phyloP scores from a whole-genome alignment of 2,113 vertebrate genomes.

The Hiodon tergisus region DNA sequence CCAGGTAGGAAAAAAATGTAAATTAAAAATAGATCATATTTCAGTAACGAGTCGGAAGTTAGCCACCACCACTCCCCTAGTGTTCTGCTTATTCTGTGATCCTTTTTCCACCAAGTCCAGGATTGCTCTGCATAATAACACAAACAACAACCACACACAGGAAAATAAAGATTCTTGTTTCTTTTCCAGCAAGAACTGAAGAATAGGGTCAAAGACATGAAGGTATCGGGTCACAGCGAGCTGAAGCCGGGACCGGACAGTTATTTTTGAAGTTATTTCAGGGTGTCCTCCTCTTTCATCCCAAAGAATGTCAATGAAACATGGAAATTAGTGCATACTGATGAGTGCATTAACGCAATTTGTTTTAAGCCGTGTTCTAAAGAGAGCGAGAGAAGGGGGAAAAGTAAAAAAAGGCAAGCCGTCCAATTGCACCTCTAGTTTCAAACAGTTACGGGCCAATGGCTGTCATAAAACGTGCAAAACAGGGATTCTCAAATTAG shows the following conservation, averaged over 20 bases:
- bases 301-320: constrained; percentile 69
- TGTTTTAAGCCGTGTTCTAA: constrained; percentile 70
- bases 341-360: constrained; percentile 76
- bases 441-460: constrained; percentile 75
- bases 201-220: constrained; percentile 51
- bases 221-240: constrained; percentile 67
- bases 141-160: constrained; percentile 54
- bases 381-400: constrained; percentile 35
- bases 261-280: constrained; percentile 56
- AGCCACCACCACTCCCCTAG: constrained; percentile 44
- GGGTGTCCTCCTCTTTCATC: constrained; percentile 67
- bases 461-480: constrained; percentile 84
- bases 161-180: constrained; percentile 55
- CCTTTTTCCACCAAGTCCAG: constrained; percentile 63
- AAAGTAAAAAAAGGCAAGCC: constrained; percentile 70
- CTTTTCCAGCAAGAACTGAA: constrained; percentile 60
- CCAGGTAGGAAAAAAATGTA: constrained; percentile 55
- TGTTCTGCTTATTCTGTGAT: constrained; percentile 47
- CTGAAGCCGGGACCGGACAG: constrained; percentile 65
- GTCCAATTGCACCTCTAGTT: constrained; percentile 80
- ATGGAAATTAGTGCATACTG: constrained; percentile 80
- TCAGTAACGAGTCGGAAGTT: constrained; percentile 35
- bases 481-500: constrained; percentile 65
- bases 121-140: constrained; percentile 62
- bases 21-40: constrained; percentile 31